Evolutionary conservation across 1,140 invertebrate species (phyloP).

Genomic region (Megalopta genalis): DNA sequence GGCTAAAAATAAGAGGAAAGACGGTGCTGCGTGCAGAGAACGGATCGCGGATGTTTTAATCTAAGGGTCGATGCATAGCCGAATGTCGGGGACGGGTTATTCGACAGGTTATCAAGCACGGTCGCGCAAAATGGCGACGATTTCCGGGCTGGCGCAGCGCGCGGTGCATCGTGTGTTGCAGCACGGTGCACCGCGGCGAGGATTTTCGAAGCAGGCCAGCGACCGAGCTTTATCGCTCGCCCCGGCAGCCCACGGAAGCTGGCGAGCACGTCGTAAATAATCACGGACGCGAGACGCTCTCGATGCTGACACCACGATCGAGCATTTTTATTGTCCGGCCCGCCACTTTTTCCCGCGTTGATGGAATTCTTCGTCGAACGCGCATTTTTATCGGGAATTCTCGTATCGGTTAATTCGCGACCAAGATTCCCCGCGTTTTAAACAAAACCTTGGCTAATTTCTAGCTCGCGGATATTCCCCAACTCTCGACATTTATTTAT

Average conservation of each 20-base stretch:
- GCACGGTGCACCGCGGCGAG: background rate
- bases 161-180: too few relatives aligned
- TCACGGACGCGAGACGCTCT: slow-evolving; percentile 29
- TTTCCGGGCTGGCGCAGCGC: background rate
- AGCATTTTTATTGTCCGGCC: slow-evolving; percentile 22
- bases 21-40: background rate
- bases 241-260: slow-evolving; percentile 19
- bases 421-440: too few relatives aligned
- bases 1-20: slow-evolving; percentile 1
- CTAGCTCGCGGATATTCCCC: too few relatives aligned
- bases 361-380: slow-evolving; percentile 15
- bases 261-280: slow-evolving; percentile 54
- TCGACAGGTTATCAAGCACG: slow-evolving; percentile 50
- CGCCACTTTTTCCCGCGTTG: background rate
- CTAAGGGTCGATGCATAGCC: slow-evolving; percentile 48
- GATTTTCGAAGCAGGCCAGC: slow-evolving; percentile 37
- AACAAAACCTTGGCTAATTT: too few relatives aligned
- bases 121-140: slow-evolving; percentile 22
- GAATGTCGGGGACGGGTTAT: background rate
- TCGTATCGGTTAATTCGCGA: too few relatives aligned
- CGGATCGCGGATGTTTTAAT: slow-evolving; percentile 57
- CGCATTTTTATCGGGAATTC: too few relatives aligned
- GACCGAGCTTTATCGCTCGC: slow-evolving; percentile 29
- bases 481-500: too few relatives aligned
- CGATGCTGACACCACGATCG: slow-evolving; percentile 2